Conservation (phyloP, 2,113 vertebrate genomes). For the Petromus typicus region DNA sequence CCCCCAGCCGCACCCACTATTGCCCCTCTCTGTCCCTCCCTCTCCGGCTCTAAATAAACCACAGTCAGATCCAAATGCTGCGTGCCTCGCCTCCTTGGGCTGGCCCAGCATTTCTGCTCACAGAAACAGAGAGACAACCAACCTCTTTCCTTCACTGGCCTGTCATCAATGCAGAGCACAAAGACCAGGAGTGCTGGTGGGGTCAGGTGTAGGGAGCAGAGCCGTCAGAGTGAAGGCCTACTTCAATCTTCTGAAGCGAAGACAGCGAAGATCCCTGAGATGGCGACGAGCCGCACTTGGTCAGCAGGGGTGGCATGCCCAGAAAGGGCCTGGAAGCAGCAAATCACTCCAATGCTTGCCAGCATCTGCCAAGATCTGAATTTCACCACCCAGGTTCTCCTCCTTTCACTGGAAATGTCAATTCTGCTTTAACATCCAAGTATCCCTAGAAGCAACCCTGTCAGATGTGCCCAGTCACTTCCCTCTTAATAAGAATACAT, state of each 20-base stretch:
- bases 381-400: background rate
- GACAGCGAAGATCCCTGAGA: background rate
- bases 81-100: background rate
- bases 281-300: background rate
- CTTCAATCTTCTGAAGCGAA: background rate
- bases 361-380: background rate
- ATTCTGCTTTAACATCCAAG: constrained; percentile 40
- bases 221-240: background rate
- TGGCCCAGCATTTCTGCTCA: constrained; percentile 41
- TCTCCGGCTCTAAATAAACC: constrained; percentile 47
- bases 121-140: background rate
- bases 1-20: constrained; percentile 26
- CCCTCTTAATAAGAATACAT: background rate
- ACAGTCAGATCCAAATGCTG: background rate
- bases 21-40: background rate
- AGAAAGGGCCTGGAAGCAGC: background rate
- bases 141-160: background rate
- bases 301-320: background rate
- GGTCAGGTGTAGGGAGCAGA: fast-evolving
- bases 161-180: background rate
- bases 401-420: constrained; percentile 7
- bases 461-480: background rate
- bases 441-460: background rate
- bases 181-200: background rate
- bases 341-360: background rate